Evolutionary conservation across 2,797 vertebrate genomes (phyloP).

Genomic region (Characodon lateralis): DNA sequence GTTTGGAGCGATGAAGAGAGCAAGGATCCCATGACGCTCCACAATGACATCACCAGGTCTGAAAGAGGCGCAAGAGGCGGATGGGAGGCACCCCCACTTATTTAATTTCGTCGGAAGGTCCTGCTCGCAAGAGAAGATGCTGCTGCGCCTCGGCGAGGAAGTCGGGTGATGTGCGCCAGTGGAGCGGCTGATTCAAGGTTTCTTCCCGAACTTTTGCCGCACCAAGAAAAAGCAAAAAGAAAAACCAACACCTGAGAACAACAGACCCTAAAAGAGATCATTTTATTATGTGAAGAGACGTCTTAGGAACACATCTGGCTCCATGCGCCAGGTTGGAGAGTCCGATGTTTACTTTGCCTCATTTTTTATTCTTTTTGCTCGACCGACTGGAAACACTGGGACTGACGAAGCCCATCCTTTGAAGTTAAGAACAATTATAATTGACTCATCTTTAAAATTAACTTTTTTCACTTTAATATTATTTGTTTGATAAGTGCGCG

Average conservation of each 20-base stretch:
- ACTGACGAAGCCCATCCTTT: neutral
- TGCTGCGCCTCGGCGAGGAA: slow-evolving; percentile 54
- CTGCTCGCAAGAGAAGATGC: slow-evolving; percentile 60
- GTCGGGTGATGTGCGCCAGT: slow-evolving; percentile 41
- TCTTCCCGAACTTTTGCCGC: slow-evolving; percentile 46
- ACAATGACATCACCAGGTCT: slow-evolving; percentile 78
- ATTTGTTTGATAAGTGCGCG: slow-evolving; percentile 24
- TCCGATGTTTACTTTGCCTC: slow-evolving; percentile 35
- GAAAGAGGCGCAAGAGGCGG: slow-evolving; percentile 65
- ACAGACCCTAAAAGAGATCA: slow-evolving; percentile 20
- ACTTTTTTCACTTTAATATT: slow-evolving; percentile 1
- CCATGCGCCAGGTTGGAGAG: slow-evolving; percentile 27
- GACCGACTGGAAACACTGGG: slow-evolving; percentile 11
- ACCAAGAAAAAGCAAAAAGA: slow-evolving; percentile 10
- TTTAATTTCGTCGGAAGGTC: slow-evolving; percentile 62
- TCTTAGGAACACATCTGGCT: slow-evolving; percentile 23
- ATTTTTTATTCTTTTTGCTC: slow-evolving; percentile 6
- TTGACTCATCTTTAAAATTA: slow-evolving; percentile 10
- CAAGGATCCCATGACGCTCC: slow-evolving; percentile 73
- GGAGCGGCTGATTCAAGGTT: slow-evolving; percentile 38
- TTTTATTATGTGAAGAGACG: slow-evolving; percentile 8
- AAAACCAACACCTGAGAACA: slow-evolving; percentile 19
- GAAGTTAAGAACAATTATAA: slow-evolving; percentile 4
- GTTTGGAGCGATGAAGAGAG: slow-evolving; percentile 32
- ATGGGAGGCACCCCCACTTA: slow-evolving; percentile 69